Evolutionary conservation across 2,797 vertebrate species (phyloP).

Genomic region (Enteromius mattozi): DNA sequence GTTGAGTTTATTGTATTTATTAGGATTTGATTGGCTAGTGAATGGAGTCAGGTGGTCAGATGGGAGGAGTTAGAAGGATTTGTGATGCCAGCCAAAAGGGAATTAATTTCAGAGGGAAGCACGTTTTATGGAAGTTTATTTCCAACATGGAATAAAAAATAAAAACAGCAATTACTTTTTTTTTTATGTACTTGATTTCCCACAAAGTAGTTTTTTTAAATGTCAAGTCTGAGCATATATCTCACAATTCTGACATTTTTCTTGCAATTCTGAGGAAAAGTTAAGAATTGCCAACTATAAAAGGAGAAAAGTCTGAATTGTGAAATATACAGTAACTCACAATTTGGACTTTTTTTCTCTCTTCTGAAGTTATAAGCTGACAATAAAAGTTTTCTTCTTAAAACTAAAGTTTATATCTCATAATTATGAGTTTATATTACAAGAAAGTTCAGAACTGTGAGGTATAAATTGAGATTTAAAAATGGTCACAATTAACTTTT

Average conservation of each 20-base stretch:
- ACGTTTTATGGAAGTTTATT: neutral
- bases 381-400: neutral
- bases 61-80: neutral
- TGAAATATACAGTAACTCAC: neutral
- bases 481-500: neutral
- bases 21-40: neutral
- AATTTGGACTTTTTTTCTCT: neutral
- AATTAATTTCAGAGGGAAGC: neutral
- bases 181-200: neutral
- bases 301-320: neutral
- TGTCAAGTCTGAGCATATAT: neutral
- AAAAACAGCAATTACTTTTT: neutral
- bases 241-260: neutral
- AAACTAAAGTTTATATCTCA: neutral
- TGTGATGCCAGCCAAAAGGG: neutral
- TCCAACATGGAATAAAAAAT: neutral
- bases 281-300: too few species aligned
- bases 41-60: neutral
- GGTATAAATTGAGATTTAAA: neutral
- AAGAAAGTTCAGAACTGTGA: neutral
- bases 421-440: neutral
- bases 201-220: neutral
- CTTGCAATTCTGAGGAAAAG: neutral
- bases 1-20: neutral
- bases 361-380: neutral